phyloP scores from a whole-genome alignment of 2,888 invertebrate genomes.

The Tineola bisselliella region DNA sequence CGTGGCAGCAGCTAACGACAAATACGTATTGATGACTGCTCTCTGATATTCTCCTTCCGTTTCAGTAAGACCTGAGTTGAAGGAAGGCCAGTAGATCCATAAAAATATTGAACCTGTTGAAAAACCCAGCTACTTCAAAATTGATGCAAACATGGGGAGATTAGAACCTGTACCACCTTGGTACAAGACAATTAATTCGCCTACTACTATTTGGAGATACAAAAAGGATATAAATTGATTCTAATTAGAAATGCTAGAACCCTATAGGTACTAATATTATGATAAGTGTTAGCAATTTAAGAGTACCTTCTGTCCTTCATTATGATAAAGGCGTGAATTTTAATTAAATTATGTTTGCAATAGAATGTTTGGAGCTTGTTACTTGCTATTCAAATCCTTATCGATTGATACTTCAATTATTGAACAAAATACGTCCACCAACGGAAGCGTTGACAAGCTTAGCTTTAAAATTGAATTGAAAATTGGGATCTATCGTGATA shows the following conservation, averaged over 20 bases:
- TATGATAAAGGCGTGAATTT: no score
- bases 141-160: no score
- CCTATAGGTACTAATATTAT: no score
- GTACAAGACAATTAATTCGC: no score
- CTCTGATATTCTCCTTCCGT: slow-evolving; percentile 79
- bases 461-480: background rate
- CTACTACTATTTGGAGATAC: no score
- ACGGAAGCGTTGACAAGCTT: background rate
- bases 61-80: slow-evolving; percentile 84
- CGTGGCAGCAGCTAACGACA: slow-evolving; percentile 81
- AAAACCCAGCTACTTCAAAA: no score
- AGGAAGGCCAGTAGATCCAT: slow-evolving; percentile 98
- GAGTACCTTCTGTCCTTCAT: background rate
- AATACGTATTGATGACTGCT: slow-evolving; percentile 93
- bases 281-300: no score
- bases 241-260: no score
- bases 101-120: slow-evolving; percentile 92
- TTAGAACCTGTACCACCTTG: no score
- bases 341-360: background rate
- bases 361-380: background rate
- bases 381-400: background rate
- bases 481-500: background rate
- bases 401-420: slow-evolving; percentile 3
- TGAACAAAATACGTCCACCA: background rate
- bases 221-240: no score